These are phyloP conservation scores for Pungitius pungitius DNA, from an alignment of 2,113 vertebrate genomes.

Conservation along the genomic window DNA sequence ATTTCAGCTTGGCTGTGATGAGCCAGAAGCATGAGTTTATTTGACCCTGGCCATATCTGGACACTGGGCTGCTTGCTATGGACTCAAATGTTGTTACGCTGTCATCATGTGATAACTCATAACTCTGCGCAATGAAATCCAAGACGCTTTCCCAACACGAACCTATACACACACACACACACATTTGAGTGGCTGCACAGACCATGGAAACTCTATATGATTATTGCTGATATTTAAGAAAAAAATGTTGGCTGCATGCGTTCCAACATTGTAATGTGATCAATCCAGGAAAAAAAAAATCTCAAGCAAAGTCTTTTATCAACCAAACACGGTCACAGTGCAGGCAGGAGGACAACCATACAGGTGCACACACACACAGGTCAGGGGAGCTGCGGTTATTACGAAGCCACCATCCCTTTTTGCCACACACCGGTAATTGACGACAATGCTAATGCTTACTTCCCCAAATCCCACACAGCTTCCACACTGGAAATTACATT, in stretches of 20 bases:
- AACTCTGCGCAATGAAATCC: constrained; percentile 42
- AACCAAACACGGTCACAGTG: constrained; percentile 12
- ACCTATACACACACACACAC: neutral
- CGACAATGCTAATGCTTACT: constrained; percentile 39
- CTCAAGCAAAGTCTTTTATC: constrained; percentile 41
- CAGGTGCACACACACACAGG: constrained; percentile 3
- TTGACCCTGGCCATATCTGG: constrained; percentile 60
- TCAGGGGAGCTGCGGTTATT: constrained; percentile 58
- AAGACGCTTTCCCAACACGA: constrained; percentile 21
- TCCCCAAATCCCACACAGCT: constrained; percentile 39
- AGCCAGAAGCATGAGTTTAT: constrained; percentile 43
- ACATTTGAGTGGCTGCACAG: neutral
- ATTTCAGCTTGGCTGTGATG: constrained; percentile 56
- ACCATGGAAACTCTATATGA: constrained; percentile 21
- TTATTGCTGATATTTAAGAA: constrained; percentile 36
- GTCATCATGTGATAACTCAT: constrained; percentile 66
- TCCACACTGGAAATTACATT: constrained; percentile 29
- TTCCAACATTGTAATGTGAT: constrained; percentile 33
- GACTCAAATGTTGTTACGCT: constrained; percentile 53
- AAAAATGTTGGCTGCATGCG: constrained; percentile 23
- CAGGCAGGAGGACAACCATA: neutral
- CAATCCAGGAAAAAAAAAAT: constrained; percentile 22
- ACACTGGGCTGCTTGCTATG: constrained; percentile 19
- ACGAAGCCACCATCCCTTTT: constrained; percentile 31
- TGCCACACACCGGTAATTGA: constrained; percentile 32